These are phyloP conservation scores for Delichon dasypus DNA, from an alignment of 2,797 vertebrate genomes.

Conservation along the genomic window DNA sequence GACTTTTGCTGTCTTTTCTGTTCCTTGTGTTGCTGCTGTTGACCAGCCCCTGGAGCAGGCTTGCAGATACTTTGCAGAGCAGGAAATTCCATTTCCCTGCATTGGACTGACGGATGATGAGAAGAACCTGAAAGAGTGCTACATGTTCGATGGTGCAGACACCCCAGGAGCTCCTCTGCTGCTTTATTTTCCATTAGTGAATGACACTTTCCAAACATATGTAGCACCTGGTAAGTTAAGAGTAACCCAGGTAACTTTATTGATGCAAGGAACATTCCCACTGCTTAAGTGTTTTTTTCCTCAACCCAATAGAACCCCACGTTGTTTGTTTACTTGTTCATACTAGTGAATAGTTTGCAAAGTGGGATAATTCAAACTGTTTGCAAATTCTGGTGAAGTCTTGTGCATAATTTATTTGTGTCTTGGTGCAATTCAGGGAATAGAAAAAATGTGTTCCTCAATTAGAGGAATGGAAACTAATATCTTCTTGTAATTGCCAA, in stretches of 20 bases:
- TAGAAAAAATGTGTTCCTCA: background rate
- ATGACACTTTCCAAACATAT: slow-evolving; percentile 77
- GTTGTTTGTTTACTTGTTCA: background rate
- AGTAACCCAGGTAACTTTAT: background rate
- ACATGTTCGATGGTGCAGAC: slow-evolving; percentile 75
- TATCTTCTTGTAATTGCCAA: background rate
- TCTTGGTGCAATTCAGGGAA: background rate
- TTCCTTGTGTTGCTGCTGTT: background rate
- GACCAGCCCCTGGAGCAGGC: slow-evolving; percentile 79
- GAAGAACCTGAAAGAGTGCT: slow-evolving; percentile 80
- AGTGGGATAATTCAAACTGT: background rate
- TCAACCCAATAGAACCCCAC: background rate
- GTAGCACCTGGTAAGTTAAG: slow-evolving; percentile 80
- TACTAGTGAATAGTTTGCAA: background rate
- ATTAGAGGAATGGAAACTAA: background rate
- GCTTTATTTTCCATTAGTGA: slow-evolving; percentile 84
- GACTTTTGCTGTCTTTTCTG: background rate
- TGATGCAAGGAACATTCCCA: background rate
- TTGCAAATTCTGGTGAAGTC: background rate
- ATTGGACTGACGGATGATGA: slow-evolving; percentile 69
- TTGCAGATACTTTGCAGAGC: slow-evolving; percentile 76
- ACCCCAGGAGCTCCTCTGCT: slow-evolving; percentile 78
- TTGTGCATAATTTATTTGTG: background rate
- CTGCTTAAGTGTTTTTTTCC: background rate
- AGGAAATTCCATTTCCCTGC: slow-evolving; percentile 81